Evolutionary conservation across 1,140 invertebrate species (phyloP).

Genomic region (Drosophila gunungcola): DNA sequence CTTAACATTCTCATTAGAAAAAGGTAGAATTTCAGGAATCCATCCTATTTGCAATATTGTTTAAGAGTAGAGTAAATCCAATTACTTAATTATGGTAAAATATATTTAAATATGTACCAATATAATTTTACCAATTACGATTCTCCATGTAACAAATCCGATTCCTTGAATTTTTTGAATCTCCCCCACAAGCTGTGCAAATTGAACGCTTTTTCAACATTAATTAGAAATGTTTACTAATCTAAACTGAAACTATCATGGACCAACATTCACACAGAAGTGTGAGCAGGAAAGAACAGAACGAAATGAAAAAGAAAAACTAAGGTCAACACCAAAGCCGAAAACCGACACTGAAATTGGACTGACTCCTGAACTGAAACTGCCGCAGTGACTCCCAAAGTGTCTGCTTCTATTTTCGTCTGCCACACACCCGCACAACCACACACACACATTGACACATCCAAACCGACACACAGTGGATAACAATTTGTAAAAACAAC

Average conservation of each 20-base stretch:
- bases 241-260: slow-evolving; percentile 35
- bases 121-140: too few species aligned
- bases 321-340: slow-evolving; percentile 61
- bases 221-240: slow-evolving; percentile 71
- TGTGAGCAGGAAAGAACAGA: slow-evolving; percentile 7
- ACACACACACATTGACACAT: slow-evolving; percentile 10
- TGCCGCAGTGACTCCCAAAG: slow-evolving; percentile 32
- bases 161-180: background rate
- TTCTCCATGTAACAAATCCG: background rate
- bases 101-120: too few species aligned
- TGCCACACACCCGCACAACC: slow-evolving; percentile 10
- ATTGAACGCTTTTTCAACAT: slow-evolving; percentile 46
- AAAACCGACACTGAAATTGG: slow-evolving; percentile 29
- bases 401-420: slow-evolving; percentile 55
- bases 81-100: too few species aligned
- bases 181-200: slow-evolving; percentile 11
- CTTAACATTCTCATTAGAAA: too few species aligned
- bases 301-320: slow-evolving; percentile 11
- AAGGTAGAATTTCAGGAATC: too few species aligned
- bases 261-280: slow-evolving; percentile 12
- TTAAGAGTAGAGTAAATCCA: too few species aligned
- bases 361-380: slow-evolving; percentile 34
- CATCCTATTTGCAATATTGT: too few species aligned
- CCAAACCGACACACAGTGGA: slow-evolving; percentile 37
- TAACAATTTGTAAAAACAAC: slow-evolving; percentile 84